These are phyloP conservation scores for Trichonephila inaurata DNA, from an alignment of 1,140 invertebrate species.

Conservation along the genomic window DNA sequence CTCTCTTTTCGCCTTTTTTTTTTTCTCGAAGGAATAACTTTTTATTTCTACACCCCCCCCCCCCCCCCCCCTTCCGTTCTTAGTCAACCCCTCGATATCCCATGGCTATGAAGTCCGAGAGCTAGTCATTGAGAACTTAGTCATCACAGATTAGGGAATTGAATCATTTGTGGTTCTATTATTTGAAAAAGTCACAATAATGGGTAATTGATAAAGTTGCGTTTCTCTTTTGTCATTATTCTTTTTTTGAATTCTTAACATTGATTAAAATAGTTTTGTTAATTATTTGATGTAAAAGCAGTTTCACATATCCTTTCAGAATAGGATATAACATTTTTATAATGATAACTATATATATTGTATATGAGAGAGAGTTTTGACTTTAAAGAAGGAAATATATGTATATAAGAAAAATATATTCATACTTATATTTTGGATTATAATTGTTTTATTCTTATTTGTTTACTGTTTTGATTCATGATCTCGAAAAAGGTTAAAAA, in stretches of 20 bases:
- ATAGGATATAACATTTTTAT: too few relatives aligned
- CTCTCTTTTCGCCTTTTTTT: conserved; percentile 19
- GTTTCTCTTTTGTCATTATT: not conserved
- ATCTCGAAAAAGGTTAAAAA: too few relatives aligned
- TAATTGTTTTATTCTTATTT: too few relatives aligned
- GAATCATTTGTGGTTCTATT: not conserved
- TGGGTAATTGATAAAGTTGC: not conserved
- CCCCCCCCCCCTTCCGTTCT: not conserved
- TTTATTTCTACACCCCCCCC: not conserved
- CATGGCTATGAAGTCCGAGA: not conserved
- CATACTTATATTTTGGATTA: too few relatives aligned
- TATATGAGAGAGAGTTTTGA: too few relatives aligned
- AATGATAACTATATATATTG: too few relatives aligned
- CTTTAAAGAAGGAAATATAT: too few relatives aligned
- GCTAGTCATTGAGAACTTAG: not conserved
- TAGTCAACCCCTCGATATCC: not conserved
- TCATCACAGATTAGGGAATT: not conserved
- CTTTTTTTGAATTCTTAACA: not conserved
- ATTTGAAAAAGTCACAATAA: not conserved
- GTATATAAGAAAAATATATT: too few relatives aligned
- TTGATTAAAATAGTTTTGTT: too few relatives aligned
- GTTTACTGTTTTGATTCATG: too few relatives aligned
- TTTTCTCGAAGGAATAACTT: conserved; percentile 19
- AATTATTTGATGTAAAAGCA: too few relatives aligned
- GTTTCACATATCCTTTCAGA: too few relatives aligned